These are phyloP conservation scores for Ericerus pela DNA, from an alignment of 1,140 invertebrate genomes.

Conservation along the genomic window DNA sequence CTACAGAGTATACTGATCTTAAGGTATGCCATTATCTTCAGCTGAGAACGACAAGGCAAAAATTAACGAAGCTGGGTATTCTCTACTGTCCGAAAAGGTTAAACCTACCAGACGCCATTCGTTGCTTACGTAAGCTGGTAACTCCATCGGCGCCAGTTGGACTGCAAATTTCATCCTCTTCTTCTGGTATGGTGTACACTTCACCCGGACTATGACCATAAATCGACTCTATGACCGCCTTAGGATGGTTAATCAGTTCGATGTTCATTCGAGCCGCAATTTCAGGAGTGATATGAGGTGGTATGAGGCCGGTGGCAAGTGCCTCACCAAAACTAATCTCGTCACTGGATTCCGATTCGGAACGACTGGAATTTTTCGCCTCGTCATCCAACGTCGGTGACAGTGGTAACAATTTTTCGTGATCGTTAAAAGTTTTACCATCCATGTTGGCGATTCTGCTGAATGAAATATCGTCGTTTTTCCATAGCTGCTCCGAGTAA, in stretches of 20 bases:
- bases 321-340: constrained; percentile 16
- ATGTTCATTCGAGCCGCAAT: constrained; percentile 13
- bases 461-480: too few species aligned
- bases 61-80: too few species aligned
- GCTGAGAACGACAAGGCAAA: too few species aligned
- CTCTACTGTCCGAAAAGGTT: too few species aligned
- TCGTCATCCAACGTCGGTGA: background rate
- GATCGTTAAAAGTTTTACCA: too few species aligned
- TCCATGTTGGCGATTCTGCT: too few species aligned
- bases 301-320: constrained; percentile 12
- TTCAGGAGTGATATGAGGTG: constrained; percentile 17
- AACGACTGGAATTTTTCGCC: background rate
- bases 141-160: constrained; percentile 35
- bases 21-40: too few species aligned
- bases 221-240: constrained; percentile 24
- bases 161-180: constrained; percentile 37
- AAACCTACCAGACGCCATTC: constrained; percentile 19
- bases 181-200: constrained; percentile 40
- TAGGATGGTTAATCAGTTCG: constrained; percentile 12
- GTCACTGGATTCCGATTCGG: constrained; percentile 15
- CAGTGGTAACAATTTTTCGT: background rate
- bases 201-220: constrained; percentile 37
- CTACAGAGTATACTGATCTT: too few species aligned
- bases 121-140: constrained; percentile 31
- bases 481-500: too few species aligned